phyloP scores from a whole-genome alignment of 2,888 invertebrate genomes.

The Lepidochitona cinerea region DNA sequence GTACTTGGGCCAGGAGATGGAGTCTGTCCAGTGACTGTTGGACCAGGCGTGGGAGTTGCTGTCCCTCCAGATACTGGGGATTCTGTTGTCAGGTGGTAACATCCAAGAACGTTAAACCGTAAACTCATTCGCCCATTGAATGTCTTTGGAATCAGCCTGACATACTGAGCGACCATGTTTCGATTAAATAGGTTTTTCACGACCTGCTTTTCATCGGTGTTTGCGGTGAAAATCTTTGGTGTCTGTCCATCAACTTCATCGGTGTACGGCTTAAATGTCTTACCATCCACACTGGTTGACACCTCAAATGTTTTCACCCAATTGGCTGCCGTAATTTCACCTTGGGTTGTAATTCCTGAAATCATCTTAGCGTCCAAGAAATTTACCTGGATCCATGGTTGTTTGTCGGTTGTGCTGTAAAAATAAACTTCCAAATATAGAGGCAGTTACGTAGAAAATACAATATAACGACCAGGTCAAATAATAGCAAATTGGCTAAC shows the following conservation, averaged over 20 bases:
- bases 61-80: background rate
- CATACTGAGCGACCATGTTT: conserved; percentile 5
- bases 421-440: too few relatives aligned
- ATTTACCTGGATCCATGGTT: conserved; percentile 55
- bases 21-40: too few relatives aligned
- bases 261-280: background rate
- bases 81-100: background rate
- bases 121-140: background rate
- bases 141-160: background rate
- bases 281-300: background rate
- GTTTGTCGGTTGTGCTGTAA: conserved; percentile 33
- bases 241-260: background rate
- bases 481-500: too few relatives aligned
- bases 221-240: background rate
- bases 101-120: conserved; percentile 10
- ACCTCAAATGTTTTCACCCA: conserved; percentile 2
- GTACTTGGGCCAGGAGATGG: too few relatives aligned
- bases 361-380: conserved; percentile 33
- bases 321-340: conserved; percentile 21
- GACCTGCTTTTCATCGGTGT: background rate
- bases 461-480: too few relatives aligned
- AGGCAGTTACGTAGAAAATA: too few relatives aligned
- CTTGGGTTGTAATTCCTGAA: background rate
- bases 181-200: background rate
- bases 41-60: background rate